Evolutionary conservation across 2,113 vertebrate species (phyloP), one percentile per base, ranked within the genome.

Genomic region (Syngnathus typhle): DNA sequence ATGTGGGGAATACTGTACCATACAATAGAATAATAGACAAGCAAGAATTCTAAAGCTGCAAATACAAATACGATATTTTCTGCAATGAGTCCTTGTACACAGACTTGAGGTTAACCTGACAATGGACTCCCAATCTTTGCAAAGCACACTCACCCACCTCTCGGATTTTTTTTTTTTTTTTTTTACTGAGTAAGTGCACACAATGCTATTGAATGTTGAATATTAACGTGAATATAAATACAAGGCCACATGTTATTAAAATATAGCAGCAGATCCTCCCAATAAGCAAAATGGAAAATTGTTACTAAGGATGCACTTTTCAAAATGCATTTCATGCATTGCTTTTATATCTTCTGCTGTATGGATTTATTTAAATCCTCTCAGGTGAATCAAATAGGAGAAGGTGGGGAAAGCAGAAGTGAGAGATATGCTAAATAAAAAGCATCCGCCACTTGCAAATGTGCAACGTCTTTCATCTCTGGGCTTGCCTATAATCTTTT

Each of bases 91-190:
- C 88, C 85, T 92, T 87, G 78, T 82, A 68, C 75, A 65, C 84
- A 90, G 92, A 91, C 88, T 89, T 78, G 79, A 84, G 88, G 91
- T 91, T 91, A 88, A 86, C 85, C 86, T 91, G 85, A 91, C 74
- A 84, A 91, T 89, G 87, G 87, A 83, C 86, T 89, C 82, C 88
- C 93, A 94, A 93, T 94, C 92, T 93, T 23, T 84, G 85, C 91
- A 93, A 92, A 91, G 85, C 89, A 91, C 89, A 91, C 76, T 32
- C 85, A 82, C 84, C 86, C 87, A 86, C 65, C 68, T 89, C 86
- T 83, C 80, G 90, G 87, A 89, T 88, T 88, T 32, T 91, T 21
- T 10, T n/a, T 52, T 52, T 1, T 52, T 52, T 8, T 52, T 52
- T 55, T 92, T 93, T 89, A 90, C 84, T 76, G 82, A 89, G 93